phyloP scores from a whole-genome alignment of 2,888 invertebrate species.

The Chaitophorus viminalis region DNA sequence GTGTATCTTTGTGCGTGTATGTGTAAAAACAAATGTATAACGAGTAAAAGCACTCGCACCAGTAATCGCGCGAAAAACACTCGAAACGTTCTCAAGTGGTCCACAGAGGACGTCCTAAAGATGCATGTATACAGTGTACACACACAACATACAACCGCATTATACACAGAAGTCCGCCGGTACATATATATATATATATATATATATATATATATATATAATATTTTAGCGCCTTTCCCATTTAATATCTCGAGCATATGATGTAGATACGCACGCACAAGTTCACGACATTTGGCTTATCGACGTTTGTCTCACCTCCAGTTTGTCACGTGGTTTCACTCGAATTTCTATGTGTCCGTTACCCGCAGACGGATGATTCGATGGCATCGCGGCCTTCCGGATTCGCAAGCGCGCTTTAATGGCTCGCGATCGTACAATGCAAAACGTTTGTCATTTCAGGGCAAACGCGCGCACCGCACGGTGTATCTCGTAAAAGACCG shows the following conservation, averaged over 20 bases:
- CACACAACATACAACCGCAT: too few species aligned
- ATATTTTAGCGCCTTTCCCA: background rate
- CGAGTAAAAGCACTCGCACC: background rate
- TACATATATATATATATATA: too few species aligned
- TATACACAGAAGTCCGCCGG: too few species aligned
- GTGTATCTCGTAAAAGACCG: background rate
- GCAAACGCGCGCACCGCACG: background rate
- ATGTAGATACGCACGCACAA: background rate
- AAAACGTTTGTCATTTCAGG: constrained; percentile 31
- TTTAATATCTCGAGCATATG: background rate
- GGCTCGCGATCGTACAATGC: background rate
- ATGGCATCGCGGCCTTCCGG: background rate
- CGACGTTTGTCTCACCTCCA: background rate
- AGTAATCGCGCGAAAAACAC: background rate
- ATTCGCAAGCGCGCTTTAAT: too few species aligned
- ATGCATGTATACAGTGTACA: too few species aligned
- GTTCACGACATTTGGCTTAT: background rate
- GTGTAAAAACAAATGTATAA: too few species aligned
- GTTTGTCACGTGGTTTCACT: constrained; percentile 23
- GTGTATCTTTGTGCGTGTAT: too few species aligned
- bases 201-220: too few species aligned
- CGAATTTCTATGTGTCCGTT: background rate
- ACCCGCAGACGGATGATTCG: background rate
- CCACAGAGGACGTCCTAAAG: background rate
- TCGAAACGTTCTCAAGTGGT: background rate